These are phyloP conservation scores for Scortum barcoo DNA, from an alignment of 2,113 vertebrate genomes.

Conservation along the genomic window DNA sequence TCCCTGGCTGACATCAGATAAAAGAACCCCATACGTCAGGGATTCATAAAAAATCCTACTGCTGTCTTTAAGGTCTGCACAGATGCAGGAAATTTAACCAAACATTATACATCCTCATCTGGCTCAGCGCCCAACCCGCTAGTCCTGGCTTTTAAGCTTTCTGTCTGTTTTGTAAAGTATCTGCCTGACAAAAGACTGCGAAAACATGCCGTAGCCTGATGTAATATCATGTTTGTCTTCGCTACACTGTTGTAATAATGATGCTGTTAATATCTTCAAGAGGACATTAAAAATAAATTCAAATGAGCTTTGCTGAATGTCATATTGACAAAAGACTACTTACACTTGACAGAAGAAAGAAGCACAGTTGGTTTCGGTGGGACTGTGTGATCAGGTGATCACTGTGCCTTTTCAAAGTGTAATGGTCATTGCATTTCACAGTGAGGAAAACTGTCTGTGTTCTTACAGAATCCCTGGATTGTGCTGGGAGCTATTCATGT, in stretches of 20 bases:
- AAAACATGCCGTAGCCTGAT: background rate
- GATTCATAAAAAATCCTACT: background rate
- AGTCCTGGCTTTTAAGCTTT: background rate
- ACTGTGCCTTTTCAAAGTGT: background rate
- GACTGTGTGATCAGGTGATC: background rate
- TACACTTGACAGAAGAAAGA: background rate
- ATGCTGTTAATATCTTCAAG: background rate
- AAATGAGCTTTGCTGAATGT: background rate
- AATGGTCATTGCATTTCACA: background rate
- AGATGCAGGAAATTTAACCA: background rate
- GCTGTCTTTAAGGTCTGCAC: background rate
- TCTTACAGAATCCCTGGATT: background rate
- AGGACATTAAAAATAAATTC: background rate
- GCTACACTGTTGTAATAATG: background rate
- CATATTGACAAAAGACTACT: background rate
- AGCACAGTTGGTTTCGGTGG: background rate
- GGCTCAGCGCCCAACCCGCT: background rate
- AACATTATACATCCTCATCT: background rate
- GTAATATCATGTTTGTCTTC: background rate
- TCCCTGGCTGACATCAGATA: background rate
- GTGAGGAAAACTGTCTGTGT: background rate
- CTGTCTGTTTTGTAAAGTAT: background rate
- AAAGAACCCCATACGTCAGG: background rate
- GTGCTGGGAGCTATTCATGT: constrained; percentile 11
- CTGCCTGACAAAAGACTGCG: background rate